These are phyloP conservation scores for Nothoprocta perdicaria DNA, from an alignment of 2,113 vertebrate species.

Conservation along the genomic window DNA sequence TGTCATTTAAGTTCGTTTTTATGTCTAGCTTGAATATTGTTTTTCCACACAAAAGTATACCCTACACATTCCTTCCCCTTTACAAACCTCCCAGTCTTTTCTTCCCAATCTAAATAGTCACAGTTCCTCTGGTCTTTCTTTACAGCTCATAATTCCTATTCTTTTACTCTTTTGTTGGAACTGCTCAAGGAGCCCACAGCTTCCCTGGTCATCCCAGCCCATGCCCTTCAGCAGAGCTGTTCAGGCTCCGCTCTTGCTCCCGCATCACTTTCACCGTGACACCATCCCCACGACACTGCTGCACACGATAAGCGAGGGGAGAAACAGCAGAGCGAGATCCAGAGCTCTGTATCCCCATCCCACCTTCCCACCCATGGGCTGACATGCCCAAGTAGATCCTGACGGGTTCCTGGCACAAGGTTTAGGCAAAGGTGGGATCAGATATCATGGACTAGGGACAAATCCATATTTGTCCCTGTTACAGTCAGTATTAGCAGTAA, in stretches of 20 bases:
- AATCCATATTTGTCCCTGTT: too few species aligned
- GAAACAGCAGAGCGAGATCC: not conserved
- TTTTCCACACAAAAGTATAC: not conserved
- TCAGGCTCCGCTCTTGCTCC: not conserved
- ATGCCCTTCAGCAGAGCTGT: not conserved
- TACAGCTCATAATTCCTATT: not conserved
- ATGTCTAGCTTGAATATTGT: not conserved
- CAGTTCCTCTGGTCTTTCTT: not conserved
- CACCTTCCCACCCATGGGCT: rapidly evolving
- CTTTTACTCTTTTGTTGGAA: not conserved
- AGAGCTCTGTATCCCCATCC: not conserved
- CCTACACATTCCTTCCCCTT: not conserved
- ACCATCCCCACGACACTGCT: not conserved
- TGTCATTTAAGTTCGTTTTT: not conserved
- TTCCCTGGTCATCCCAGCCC: not conserved
- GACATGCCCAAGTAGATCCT: not conserved
- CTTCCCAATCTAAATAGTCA: not conserved
- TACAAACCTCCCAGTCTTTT: not conserved
- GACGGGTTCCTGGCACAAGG: not conserved
- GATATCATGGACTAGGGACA: not conserved
- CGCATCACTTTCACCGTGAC: not conserved
- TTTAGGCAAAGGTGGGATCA: not conserved
- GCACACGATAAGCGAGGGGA: not conserved
- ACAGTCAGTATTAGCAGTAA: not conserved
- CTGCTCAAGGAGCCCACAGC: not conserved